These are phyloP conservation scores for Halesus radiatus DNA, from an alignment of 1,140 invertebrate genomes.

Conservation along the genomic window DNA sequence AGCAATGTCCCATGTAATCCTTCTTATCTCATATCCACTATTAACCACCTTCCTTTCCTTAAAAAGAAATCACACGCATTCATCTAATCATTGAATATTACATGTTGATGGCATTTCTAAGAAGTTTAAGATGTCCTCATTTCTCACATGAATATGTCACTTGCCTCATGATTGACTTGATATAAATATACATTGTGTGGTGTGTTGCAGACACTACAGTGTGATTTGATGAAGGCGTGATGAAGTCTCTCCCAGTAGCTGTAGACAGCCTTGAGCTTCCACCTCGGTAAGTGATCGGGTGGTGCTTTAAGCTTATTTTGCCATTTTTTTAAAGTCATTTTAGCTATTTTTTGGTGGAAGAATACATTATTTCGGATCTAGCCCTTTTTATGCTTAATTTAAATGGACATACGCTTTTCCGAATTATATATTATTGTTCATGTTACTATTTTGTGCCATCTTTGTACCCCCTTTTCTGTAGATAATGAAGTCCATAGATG, in stretches of 20 bases:
- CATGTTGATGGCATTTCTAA: not conserved
- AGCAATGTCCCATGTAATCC: not conserved
- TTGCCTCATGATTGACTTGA: slow-evolving; percentile 1
- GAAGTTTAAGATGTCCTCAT: not conserved
- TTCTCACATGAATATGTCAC: not conserved
- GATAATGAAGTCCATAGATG: no score
- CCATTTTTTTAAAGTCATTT: slow-evolving; percentile 18
- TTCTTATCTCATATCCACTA: not conserved
- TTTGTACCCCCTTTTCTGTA: no score
- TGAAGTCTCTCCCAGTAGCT: slow-evolving; percentile 52
- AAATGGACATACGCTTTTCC: not conserved
- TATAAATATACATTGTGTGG: slow-evolving; percentile 50
- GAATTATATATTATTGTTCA: no score
- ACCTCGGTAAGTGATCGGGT: slow-evolving; percentile 56
- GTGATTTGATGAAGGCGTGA: slow-evolving; percentile 57
- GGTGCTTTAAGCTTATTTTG: slow-evolving; percentile 51
- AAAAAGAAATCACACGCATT: slow-evolving; percentile 65
- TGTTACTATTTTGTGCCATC: no score
- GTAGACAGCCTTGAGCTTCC: slow-evolving; percentile 50
- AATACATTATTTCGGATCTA: not conserved
- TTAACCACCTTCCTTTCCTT: not conserved
- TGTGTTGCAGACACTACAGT: slow-evolving; percentile 57
- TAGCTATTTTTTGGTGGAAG: slow-evolving; percentile 18
- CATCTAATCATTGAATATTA: slow-evolving; percentile 59
- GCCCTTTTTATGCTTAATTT: not conserved